Conservation (phyloP, 2,113 vertebrate species). For the Saccopteryx bilineata region DNA sequence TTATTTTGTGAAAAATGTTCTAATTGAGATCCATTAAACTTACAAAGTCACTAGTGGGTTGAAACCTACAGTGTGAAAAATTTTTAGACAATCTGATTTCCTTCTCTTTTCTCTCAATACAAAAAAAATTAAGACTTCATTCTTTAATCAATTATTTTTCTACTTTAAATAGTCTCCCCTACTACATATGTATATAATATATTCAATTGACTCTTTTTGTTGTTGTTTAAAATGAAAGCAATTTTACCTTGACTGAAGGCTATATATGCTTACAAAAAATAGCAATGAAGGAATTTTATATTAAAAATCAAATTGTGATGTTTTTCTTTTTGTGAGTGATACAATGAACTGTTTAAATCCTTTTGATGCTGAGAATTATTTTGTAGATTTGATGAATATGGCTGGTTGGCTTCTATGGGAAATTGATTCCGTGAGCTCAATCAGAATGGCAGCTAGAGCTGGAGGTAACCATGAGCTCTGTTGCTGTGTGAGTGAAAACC, state of each 20-base stretch:
- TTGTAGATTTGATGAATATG: background rate
- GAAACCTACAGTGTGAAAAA: background rate
- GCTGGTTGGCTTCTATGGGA: background rate
- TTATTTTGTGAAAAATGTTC: background rate
- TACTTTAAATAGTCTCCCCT: background rate
- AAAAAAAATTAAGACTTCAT: background rate
- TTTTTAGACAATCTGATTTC: background rate
- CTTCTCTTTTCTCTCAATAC: background rate
- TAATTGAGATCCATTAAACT: background rate
- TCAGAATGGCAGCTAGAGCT: constrained; percentile 5
- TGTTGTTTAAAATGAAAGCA: constrained; percentile 10
- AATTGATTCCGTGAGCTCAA: background rate
- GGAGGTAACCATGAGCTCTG: background rate
- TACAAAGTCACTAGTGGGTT: background rate
- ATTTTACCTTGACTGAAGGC: background rate
- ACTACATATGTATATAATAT: background rate
- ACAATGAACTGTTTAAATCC: constrained; percentile 19
- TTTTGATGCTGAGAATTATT: background rate
- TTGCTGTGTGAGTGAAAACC: background rate
- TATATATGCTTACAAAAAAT: background rate
- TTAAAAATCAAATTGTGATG: background rate
- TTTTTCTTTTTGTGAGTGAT: constrained; percentile 13
- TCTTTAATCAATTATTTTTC: background rate
- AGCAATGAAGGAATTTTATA: background rate
- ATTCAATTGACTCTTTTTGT: background rate